Evolutionary conservation across 2,797 vertebrate genomes (phyloP).

Genomic region (Gobionotothen gibberifrons): DNA sequence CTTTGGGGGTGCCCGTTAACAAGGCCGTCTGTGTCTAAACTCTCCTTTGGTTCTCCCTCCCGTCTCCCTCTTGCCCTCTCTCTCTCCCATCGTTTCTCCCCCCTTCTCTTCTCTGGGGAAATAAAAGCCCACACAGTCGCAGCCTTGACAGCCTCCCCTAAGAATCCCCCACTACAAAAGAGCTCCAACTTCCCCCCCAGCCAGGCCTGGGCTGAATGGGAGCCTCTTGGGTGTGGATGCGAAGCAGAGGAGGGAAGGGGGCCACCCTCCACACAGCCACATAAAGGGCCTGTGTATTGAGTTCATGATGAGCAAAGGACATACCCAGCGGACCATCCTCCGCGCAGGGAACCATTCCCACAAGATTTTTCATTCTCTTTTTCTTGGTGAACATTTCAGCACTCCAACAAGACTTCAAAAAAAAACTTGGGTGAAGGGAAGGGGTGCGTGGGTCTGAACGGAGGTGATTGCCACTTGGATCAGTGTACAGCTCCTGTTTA

Average conservation of each 20-base stretch:
- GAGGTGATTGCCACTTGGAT: conserved; percentile 75
- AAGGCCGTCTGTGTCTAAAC: conserved; percentile 86
- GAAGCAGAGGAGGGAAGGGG: conserved; percentile 76
- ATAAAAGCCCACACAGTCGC: conserved; percentile 86
- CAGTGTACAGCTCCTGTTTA: conserved; percentile 70
- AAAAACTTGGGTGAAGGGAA: conserved; percentile 22
- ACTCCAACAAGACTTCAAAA: conserved; percentile 4
- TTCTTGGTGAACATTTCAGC: conserved; percentile 41
- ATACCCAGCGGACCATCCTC: conserved; percentile 65
- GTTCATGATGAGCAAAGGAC: conserved; percentile 69
- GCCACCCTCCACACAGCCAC: conserved; percentile 77
- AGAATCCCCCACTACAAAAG: conserved; percentile 82
- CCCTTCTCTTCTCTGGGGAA: conserved; percentile 70
- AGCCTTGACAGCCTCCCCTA: conserved; percentile 85
- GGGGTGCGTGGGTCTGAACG: conserved; percentile 55
- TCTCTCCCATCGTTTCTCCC: conserved; percentile 68
- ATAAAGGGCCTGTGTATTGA: conserved; percentile 85
- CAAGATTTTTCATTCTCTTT: conserved; percentile 47
- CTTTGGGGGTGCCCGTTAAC: conserved; percentile 80
- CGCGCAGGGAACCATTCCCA: conserved; percentile 63
- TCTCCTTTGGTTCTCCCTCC: conserved; percentile 61
- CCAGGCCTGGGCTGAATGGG: conserved; percentile 80
- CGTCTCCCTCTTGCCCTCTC: conserved; percentile 65
- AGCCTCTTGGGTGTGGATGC: conserved; percentile 83
- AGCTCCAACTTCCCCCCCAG: conserved; percentile 78